Evolutionary conservation across 2,113 vertebrate species (phyloP), one percentile per base, ranked within the genome.

Genomic region (Gadus macrocephalus): DNA sequence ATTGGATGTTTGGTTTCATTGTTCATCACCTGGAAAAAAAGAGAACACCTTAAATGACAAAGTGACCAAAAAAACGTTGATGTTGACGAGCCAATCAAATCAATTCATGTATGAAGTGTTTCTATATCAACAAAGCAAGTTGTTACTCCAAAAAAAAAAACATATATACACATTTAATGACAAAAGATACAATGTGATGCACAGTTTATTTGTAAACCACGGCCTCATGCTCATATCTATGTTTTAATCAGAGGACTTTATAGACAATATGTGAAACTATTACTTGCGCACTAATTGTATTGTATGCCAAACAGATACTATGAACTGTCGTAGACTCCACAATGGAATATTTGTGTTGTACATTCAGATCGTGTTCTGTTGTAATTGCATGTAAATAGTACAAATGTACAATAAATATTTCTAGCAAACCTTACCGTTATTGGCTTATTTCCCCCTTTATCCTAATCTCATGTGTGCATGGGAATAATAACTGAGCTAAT

Each of bases 331-430:
- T 85, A 79, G 92, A 92, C 92, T 94, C 92, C 91, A 94, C 91
- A 90, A 89, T 85, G 88, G 89, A 91, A 89, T 91, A 92, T 94
- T 95, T 95, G 86, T 86, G 81, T 83, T 81, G 92, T 95, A 94
- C 92, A 93, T 93, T 94, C 94, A 92, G 94, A 92, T 95, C 91
- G 93, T 97, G 94, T 95, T 78, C 66, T 65, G 79, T 78, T 86
- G 92, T 95, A 91, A 85, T 89, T 93, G 96, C 96, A 99, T 98
- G 96, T 96, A 96, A 93, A 98, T 95, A 94, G 73, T 93, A 89
- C 90, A 70, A 65, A 61, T 93, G 91, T 93, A 92, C 92, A 99
- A 96, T 96, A 97, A 98, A 98, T 89, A 91, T 95, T 96, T 96
- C 81, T 95, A 97, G 85, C 82, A 94, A 95, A 92, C 53, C n/a